Conservation (phyloP, 2,113 vertebrate genomes). For the Mustelus asterias region DNA sequence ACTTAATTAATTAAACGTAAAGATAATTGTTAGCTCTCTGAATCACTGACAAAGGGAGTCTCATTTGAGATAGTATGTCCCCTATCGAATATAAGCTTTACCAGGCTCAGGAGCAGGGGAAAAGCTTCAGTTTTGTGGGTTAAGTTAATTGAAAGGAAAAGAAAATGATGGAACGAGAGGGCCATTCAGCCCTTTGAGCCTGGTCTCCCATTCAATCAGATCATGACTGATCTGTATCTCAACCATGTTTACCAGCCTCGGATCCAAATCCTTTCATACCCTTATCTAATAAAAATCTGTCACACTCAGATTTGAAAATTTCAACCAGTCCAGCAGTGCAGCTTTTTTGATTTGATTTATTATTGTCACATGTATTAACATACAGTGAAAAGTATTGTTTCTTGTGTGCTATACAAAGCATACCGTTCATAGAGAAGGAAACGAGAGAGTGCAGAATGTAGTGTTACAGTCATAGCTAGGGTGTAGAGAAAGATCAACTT, state of each 20-base stretch:
- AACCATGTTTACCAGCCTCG: background rate
- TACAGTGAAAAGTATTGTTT: too few species aligned
- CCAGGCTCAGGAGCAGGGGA: background rate
- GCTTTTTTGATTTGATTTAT: too few species aligned
- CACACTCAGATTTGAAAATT: background rate
- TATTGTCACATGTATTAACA: too few species aligned
- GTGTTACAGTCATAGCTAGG: too few species aligned
- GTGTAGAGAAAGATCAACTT: too few species aligned
- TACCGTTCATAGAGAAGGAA: too few species aligned
- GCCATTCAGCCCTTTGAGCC: background rate
- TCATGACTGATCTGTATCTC: background rate
- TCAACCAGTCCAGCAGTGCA: background rate
- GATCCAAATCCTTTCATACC: background rate
- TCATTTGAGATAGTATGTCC: background rate
- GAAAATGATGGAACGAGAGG: background rate
- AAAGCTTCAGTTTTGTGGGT: background rate
- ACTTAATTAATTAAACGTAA: slow-evolving; percentile 10
- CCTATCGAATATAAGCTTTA: background rate
- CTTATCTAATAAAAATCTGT: background rate
- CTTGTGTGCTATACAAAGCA: too few species aligned
- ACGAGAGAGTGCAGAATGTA: too few species aligned
- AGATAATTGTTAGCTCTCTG: background rate
- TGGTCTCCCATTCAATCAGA: background rate
- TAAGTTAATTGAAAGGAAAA: background rate
- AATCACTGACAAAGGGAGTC: background rate